A percentile compares a stretch with the other conserved stretches of the same genome.
These are phyloP conservation scores for Pseudotriccus pelzelni DNA, from an alignment of 2,797 vertebrate species.

Conservation along the genomic window DNA sequence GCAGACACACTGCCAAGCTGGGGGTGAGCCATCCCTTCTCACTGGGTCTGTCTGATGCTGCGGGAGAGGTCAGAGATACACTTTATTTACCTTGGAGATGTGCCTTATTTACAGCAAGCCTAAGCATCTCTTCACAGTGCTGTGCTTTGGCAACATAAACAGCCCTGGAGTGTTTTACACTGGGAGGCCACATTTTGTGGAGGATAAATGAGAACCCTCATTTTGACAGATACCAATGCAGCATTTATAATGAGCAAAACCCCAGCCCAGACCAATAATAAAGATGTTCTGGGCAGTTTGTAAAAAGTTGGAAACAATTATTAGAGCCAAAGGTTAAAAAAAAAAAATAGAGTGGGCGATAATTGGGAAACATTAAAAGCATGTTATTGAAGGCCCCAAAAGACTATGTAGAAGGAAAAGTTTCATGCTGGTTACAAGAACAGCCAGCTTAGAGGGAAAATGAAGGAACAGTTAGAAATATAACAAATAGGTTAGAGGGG, in stretches of 20 bases:
- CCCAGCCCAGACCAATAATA: background rate
- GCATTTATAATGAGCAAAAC: background rate
- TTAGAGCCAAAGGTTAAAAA: background rate
- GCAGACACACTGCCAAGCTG: accelerated
- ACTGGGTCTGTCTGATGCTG: background rate
- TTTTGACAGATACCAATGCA: background rate
- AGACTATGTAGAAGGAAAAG: background rate
- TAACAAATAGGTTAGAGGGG: background rate
- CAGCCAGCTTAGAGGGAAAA: background rate
- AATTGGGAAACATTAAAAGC: background rate
- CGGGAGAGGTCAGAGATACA: background rate
- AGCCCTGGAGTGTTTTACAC: background rate
- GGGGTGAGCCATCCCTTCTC: background rate
- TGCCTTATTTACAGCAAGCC: background rate
- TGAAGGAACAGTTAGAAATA: background rate
- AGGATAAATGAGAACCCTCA: background rate
- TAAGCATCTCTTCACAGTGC: background rate
- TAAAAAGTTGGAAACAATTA: background rate
- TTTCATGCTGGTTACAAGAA: background rate
- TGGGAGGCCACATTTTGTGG: background rate
- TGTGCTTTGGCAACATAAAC: background rate
- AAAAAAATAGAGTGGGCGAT: background rate
- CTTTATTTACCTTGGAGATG: background rate
- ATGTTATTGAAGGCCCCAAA: background rate
- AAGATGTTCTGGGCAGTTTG: background rate